Conservation (phyloP, 1,140 invertebrate genomes). For the Drosophila tristis region DNA sequence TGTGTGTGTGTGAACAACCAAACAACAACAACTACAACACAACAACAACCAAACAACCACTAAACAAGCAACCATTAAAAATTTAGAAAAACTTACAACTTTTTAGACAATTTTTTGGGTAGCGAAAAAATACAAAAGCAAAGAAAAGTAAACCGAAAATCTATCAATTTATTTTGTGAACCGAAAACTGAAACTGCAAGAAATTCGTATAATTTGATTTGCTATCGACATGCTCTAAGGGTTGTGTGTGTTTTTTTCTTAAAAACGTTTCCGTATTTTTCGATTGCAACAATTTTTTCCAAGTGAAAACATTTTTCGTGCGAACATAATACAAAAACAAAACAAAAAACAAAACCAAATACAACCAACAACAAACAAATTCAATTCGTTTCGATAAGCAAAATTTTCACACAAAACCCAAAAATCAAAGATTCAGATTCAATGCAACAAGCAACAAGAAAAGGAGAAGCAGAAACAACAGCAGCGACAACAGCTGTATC, state of each 20-base stretch:
- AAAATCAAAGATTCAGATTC: slow-evolving; percentile 33
- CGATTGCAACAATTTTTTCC: slow-evolving; percentile 57
- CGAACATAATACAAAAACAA: slow-evolving; percentile 17
- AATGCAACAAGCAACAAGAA: slow-evolving; percentile 47
- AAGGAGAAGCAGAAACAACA: slow-evolving; percentile 10
- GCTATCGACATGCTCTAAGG: slow-evolving; percentile 30
- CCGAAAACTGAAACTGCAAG: no score
- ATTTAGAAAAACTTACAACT: slow-evolving; percentile 45
- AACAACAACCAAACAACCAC: slow-evolving; percentile 17
- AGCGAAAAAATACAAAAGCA: slow-evolving; percentile 7
- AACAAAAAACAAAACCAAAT: neutral
- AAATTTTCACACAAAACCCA: slow-evolving; percentile 30
- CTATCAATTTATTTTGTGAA: slow-evolving; percentile 3
- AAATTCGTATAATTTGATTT: neutral
- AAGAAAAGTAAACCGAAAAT: slow-evolving; percentile 30
- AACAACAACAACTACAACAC: slow-evolving; percentile 42
- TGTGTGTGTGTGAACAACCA: slow-evolving; percentile 68
- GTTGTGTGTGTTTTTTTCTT: slow-evolving; percentile 59
- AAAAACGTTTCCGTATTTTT: slow-evolving; percentile 13
- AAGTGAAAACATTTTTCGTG: slow-evolving; percentile 35
- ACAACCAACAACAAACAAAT: slow-evolving; percentile 17
- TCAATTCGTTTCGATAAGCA: neutral
- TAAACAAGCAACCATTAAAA: slow-evolving; percentile 6
- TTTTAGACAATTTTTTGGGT: slow-evolving; percentile 37
- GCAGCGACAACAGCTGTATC: slow-evolving; percentile 11